These are phyloP conservation scores for Bombyx mandarina DNA, from an alignment of 1,140 invertebrate species.

Conservation along the genomic window DNA sequence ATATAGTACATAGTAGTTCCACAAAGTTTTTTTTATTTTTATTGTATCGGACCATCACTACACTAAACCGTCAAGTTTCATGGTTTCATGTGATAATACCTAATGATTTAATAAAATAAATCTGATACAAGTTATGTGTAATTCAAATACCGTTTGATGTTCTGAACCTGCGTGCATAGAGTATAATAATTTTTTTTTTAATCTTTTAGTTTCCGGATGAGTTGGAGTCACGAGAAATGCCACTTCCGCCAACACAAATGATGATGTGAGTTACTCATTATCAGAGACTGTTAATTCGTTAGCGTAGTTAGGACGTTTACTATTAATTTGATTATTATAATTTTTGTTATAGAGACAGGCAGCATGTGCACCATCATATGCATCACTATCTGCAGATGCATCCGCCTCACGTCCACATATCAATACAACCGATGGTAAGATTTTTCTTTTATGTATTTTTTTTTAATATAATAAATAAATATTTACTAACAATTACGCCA, in stretches of 20 bases:
- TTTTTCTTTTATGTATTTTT: neutral
- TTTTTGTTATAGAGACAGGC: constrained; percentile 39
- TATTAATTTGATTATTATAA: neutral
- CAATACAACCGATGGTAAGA: constrained; percentile 66
- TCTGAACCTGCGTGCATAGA: neutral
- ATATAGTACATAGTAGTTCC: too few relatives aligned
- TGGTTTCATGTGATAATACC: too few relatives aligned
- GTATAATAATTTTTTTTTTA: constrained; percentile 7
- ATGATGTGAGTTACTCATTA: constrained; percentile 34
- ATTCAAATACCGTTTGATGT: too few relatives aligned
- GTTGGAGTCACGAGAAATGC: constrained; percentile 45
- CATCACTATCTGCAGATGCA: constrained; percentile 67
- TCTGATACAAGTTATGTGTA: too few relatives aligned
- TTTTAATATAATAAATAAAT: neutral
- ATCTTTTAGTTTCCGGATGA: constrained; percentile 61
- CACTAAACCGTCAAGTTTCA: too few relatives aligned
- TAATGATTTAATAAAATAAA: too few relatives aligned
- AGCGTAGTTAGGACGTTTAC: neutral
- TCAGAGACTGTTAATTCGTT: constrained; percentile 4
- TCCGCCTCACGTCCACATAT: constrained; percentile 72
- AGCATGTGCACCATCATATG: constrained; percentile 66
- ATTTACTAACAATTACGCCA: too few relatives aligned
- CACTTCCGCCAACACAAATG: constrained; percentile 18
- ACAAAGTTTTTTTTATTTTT: too few relatives aligned
- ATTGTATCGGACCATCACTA: too few relatives aligned